Percentiles rank a stretch among this genome's conserved stretches.
Evolutionary conservation across 1,140 invertebrate species (phyloP).

Genomic region (Magallana gigas): DNA sequence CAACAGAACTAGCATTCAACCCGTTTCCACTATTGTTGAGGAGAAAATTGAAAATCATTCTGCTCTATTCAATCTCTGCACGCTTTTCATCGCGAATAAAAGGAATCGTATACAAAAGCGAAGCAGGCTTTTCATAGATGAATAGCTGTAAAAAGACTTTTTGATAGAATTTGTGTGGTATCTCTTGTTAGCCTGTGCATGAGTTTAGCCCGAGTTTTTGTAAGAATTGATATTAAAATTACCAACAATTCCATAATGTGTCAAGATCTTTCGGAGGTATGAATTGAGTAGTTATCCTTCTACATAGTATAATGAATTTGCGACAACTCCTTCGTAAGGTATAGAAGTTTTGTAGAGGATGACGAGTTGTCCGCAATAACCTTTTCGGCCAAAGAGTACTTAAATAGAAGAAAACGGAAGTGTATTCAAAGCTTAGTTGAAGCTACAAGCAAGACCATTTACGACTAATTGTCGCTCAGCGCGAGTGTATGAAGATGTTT

Average conservation of each 20-base stretch:
- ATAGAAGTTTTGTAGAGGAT: background rate
- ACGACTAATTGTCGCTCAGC: slow-evolving; percentile 22
- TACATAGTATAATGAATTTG: background rate
- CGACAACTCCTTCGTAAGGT: background rate
- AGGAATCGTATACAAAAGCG: slow-evolving; percentile 59
- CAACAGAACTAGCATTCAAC: slow-evolving; percentile 71
- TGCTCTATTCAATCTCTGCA: slow-evolving; percentile 64
- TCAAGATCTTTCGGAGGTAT: background rate
- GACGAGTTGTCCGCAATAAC: slow-evolving; percentile 19
- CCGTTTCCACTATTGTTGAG: slow-evolving; percentile 73
- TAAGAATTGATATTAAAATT: slow-evolving; percentile 59
- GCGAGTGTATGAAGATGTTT: slow-evolving; percentile 14
- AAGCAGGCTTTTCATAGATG: slow-evolving; percentile 69
- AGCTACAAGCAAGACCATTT: slow-evolving; percentile 37
- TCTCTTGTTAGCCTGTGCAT: slow-evolving; percentile 50
- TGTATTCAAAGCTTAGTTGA: slow-evolving; percentile 26
- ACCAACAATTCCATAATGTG: slow-evolving; percentile 33
- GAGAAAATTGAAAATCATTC: slow-evolving; percentile 78
- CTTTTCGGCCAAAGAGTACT: background rate
- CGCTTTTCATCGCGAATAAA: slow-evolving; percentile 60
- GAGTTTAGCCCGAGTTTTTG: slow-evolving; percentile 56
- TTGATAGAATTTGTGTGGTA: slow-evolving; percentile 54
- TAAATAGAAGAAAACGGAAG: background rate
- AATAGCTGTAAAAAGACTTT: slow-evolving; percentile 63
- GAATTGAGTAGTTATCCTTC: slow-evolving; percentile 11